A percentile compares a stretch with the other conserved stretches of the same genome.
phyloP scores from a whole-genome alignment of 2,113 vertebrate genomes.

The Chaetops frenatus region DNA sequence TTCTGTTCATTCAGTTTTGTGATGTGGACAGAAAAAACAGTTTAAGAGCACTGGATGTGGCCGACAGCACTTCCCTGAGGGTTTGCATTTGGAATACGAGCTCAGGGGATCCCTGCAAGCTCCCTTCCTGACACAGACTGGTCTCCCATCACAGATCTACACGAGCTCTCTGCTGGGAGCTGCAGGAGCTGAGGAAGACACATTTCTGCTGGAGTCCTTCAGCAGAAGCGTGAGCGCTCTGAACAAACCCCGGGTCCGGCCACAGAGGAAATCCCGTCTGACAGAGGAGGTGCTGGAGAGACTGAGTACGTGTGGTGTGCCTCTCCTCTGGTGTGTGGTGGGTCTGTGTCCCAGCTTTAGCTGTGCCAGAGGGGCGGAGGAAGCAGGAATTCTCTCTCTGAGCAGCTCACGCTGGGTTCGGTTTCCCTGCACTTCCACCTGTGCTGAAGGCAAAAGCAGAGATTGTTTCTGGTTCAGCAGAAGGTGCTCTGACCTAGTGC shows the following conservation, averaged over 20 bases:
- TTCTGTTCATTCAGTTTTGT: neutral
- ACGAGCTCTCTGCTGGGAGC: constrained; percentile 89
- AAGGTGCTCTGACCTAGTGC: neutral
- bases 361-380: neutral
- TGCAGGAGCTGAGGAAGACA: constrained; percentile 80
- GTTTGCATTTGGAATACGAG: neutral
- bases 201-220: constrained; percentile 78
- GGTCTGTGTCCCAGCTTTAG: fast-evolving
- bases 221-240: constrained; percentile 74
- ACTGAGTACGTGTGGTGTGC: constrained; percentile 75
- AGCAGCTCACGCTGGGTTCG: neutral
- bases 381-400: neutral
- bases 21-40: neutral
- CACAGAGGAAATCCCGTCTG: constrained; percentile 90
- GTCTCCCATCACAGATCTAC: constrained; percentile 77
- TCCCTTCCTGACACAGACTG: neutral
- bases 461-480: neutral
- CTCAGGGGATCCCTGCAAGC: neutral
- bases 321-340: neutral
- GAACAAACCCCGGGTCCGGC: constrained; percentile 83
- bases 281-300: constrained; percentile 91
- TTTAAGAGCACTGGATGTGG: neutral
- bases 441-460: neutral
- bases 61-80: neutral
- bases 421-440: neutral